Evolutionary conservation across 2,113 vertebrate genomes (phyloP).

Genomic region (Nanorana parkeri): DNA sequence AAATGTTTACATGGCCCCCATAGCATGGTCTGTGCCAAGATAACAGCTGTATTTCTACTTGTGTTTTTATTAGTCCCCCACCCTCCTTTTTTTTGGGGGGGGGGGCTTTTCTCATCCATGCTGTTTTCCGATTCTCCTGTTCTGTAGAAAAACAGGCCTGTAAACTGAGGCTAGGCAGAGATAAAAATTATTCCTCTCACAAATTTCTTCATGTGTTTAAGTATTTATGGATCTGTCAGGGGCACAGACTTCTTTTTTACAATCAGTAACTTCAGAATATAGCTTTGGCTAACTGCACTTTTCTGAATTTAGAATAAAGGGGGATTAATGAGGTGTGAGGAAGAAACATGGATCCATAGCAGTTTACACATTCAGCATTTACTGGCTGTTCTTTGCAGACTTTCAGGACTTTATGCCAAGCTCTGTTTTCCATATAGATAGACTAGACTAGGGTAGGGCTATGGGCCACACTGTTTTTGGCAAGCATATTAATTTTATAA

Average conservation of each 20-base stretch:
- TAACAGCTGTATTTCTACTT: too few species aligned
- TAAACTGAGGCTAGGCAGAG: conserved; percentile 6
- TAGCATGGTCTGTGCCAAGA: too few species aligned
- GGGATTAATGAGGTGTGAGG: conserved; percentile 23
- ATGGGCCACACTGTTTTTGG: too few species aligned
- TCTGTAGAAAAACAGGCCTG: background rate
- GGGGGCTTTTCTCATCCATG: too few species aligned
- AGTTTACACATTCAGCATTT: conserved; percentile 18
- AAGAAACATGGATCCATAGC: conserved; percentile 2
- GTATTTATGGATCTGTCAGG: conserved; percentile 39
- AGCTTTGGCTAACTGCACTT: conserved; percentile 40
- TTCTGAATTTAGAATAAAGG: conserved; percentile 26
- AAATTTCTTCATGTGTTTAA: conserved; percentile 17
- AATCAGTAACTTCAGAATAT: background rate
- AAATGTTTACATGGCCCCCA: too few species aligned
- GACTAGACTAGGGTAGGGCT: too few species aligned
- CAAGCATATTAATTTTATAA: too few species aligned
- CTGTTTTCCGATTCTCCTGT: too few species aligned
- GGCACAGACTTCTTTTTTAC: conserved; percentile 3
- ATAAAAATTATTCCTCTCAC: conserved; percentile 26
- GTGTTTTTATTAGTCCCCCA: too few species aligned
- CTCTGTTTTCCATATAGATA: too few species aligned
- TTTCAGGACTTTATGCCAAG: background rate
- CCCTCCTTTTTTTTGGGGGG: too few species aligned
- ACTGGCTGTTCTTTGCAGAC: background rate